These are phyloP conservation scores for Mythimna albipuncta DNA, from an alignment of 2,888 invertebrate genomes.

Conservation along the genomic window DNA sequence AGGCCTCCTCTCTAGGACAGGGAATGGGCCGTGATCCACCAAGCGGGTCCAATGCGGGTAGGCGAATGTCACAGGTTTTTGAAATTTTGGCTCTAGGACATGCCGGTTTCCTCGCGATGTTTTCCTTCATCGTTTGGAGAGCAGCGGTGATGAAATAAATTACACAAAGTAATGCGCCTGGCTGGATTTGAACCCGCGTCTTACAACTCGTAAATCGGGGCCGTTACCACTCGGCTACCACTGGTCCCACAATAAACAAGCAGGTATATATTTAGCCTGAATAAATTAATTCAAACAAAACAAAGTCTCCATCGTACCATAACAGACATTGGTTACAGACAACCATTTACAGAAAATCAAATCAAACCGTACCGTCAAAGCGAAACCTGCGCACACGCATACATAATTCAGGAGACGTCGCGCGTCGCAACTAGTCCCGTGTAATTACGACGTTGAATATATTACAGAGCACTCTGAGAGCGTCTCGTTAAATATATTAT, in stretches of 20 bases:
- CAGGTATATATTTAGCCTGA: conserved; percentile 37
- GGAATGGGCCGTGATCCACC: no score
- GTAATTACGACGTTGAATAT: conserved; percentile 82
- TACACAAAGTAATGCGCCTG: no score
- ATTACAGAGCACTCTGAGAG: conserved; percentile 73
- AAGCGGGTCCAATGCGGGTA: no score
- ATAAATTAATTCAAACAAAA: conserved; percentile 54
- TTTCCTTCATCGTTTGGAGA: no score
- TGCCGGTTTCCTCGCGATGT: no score
- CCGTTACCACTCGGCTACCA: no score
- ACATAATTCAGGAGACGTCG: conserved; percentile 78
- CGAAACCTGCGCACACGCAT: conserved; percentile 68
- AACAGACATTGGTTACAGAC: conserved; percentile 34
- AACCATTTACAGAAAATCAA: conserved; percentile 69
- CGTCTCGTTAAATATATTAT: conserved; percentile 74
- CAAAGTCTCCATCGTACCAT: conserved; percentile 33
- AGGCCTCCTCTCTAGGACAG: no score
- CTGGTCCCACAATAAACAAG: neutral
- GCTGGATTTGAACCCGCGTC: no score
- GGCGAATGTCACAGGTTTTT: no score
- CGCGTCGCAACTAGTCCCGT: conserved; percentile 73
- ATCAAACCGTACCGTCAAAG: conserved; percentile 70
- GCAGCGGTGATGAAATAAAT: no score
- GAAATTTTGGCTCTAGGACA: no score
- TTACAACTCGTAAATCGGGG: no score